A percentile compares a stretch with the other conserved stretches of the same genome.
These are phyloP conservation scores for Drosophila mayri DNA, from an alignment of 1,140 invertebrate genomes.

Conservation along the genomic window DNA sequence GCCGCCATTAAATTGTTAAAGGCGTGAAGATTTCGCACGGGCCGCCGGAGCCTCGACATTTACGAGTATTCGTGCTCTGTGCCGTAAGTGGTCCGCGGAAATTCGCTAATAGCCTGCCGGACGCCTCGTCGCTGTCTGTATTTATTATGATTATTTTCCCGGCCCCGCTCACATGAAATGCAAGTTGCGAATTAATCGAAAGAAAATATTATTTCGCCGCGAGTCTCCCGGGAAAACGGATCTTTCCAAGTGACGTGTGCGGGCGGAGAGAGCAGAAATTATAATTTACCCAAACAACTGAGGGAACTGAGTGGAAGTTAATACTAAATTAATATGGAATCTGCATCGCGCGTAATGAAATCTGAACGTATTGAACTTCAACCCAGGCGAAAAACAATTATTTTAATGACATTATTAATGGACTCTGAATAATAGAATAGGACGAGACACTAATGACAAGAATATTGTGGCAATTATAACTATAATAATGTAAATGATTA, in stretches of 20 bases:
- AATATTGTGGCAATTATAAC: slow-evolving; percentile 11
- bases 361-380: slow-evolving; percentile 21
- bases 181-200: slow-evolving; percentile 54
- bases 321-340: slow-evolving; percentile 20
- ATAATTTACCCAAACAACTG: slow-evolving; percentile 24
- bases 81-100: slow-evolving; percentile 46
- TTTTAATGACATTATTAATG: slow-evolving; percentile 44
- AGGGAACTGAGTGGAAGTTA: slow-evolving; percentile 6
- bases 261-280: slow-evolving; percentile 6
- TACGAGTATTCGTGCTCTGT: slow-evolving; percentile 11
- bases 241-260: slow-evolving; percentile 49
- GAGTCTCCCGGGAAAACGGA: slow-evolving; percentile 14
- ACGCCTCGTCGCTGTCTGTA: slow-evolving; percentile 44
- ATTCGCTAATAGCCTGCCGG: slow-evolving; percentile 61
- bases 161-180: slow-evolving; percentile 23
- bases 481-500: slow-evolving; percentile 12
- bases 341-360: slow-evolving; percentile 26
- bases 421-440: slow-evolving; percentile 16
- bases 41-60: slow-evolving; percentile 22
- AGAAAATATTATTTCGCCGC: slow-evolving; percentile 14
- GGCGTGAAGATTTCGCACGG: slow-evolving; percentile 63
- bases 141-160: slow-evolving; percentile 56
- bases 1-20: slow-evolving; percentile 63
- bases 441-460: not conserved
- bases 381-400: slow-evolving; percentile 22